Base-by-base conservation (phyloP, 2,888 invertebrate genomes). In the Zaprionus obscuricornis region DNA sequence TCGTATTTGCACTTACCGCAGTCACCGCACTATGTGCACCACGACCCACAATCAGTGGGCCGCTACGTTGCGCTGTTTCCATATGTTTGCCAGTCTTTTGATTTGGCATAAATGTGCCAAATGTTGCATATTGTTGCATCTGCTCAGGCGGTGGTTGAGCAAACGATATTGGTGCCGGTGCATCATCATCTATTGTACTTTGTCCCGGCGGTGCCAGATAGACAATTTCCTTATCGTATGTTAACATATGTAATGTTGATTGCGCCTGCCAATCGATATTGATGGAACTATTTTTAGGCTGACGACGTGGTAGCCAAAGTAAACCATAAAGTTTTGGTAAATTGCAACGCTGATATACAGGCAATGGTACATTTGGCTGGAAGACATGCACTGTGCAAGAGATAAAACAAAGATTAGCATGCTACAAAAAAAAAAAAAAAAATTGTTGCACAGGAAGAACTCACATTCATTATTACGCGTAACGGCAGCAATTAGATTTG, bases 401-500 rank as follows among this genome's bases (percentile, higher is more conserved):
- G 39, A 27, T 5, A 1, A 2, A 11, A 18, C 7, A n/a, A 34
- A 49, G 43, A 18, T 22, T 1, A 20, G 22, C 0, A 11, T n/a
- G n/a, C n/a, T n/a, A n/a, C n/a, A n/a, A 1, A 18, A 3, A 29
- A 17, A 13, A 3, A 8, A 7, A 1, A 6, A n/a, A 1, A 10
- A 49, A 7, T n/a, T n/a, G n/a, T n/a, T n/a, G n/a, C n/a, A n/a
- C 6, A 10, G 20, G n/a, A 42, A 14, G 8, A 24, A 89, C 92
- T 91, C 90, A 94, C 94, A 89, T 82, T 92, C 92, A 70, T 92
- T 91, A 63, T 92, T 90, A 10, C 86, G 87, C 0, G 94, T 93
- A 66, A 95, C 92, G 10, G 91, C 92, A 14, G 94, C 94, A 91
- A 95, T 93, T 54, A 93, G 90, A 43, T 92, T 92, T 5, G 93